Evolutionary conservation across 2,888 invertebrate genomes (phyloP), one percentile per base, ranked within the genome.

Genomic region (Lingula anatina): DNA sequence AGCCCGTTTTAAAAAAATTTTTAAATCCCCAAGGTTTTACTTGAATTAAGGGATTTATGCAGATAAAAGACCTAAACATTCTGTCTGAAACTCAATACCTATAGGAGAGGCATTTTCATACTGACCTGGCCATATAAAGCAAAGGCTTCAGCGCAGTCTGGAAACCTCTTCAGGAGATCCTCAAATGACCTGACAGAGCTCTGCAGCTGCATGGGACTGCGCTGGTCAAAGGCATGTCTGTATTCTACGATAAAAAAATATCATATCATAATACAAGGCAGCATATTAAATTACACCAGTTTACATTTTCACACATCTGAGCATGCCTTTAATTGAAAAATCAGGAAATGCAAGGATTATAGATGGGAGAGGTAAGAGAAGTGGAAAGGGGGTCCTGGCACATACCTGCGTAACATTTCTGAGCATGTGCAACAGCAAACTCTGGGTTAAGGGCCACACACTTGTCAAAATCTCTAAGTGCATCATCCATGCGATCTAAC

Each of bases 381-480:
- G n/a, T n/a, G n/a, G n/a, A 21, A 41, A 5, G 7, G 25, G 5
- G n/a, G 25, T 24, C 5, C 20, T 18, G 12, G 15, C 2, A 31
- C 57, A 38, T 56, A 73, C 75, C 71, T 60, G 73, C 87, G 77
- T 91, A 94, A 70, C 89, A 89, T 77, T 90, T 92, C 75, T 95
- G 95, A 46, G 90, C 89, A 61, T 84, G 86, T 2, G 90, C 89
- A 69, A 92, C 85, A 2, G 89, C 86, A 73, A 90, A 91, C 56
- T 88, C 79, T 2, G 93, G 90, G 66, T 89, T 88, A 25, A 93
- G 78, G 61, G 85, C 82, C 4, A 90, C 86, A 26, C 92, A 88
- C 69, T 84, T 88, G 44, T 87, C 83, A 78, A 93, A 92, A 76
- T 95, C 90, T 18, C 81, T 75, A 47, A 88, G 83, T 0, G 95